A percentile compares a stretch with the other conserved stretches of the same genome.
These are phyloP conservation scores for Dendrophyllia cribrosa DNA, from an alignment of 64 coral and sea anemone genomes.

Conservation along the genomic window DNA sequence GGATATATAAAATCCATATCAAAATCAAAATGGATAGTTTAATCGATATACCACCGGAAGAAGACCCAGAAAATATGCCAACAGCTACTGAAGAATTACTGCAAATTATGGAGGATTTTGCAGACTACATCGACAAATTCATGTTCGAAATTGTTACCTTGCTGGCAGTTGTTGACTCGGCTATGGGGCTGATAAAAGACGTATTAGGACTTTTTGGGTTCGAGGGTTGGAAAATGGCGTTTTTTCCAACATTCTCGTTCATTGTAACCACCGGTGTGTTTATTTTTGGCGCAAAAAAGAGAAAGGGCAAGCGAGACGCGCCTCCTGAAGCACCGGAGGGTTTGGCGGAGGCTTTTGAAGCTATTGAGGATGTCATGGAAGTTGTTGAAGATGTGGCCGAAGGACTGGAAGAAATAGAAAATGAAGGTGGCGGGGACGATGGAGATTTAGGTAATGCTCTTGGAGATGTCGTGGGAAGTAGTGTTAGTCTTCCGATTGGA, in stretches of 20 bases:
- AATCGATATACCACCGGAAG: conserved; percentile 48
- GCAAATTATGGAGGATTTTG: conserved; percentile 91
- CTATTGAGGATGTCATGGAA: conserved; percentile 87
- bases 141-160: conserved; percentile 98
- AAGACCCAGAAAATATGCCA: conserved; percentile 65
- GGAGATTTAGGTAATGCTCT: conserved; percentile 49
- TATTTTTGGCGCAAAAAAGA: conserved; percentile 90
- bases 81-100: conserved; percentile 89
- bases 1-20: neutral
- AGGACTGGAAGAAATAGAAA: conserved; percentile 70
- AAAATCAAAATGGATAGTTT: conserved; percentile 67
- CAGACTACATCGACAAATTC: conserved; percentile 95
- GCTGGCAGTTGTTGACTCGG: conserved; percentile 87
- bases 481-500: conserved; percentile 16
- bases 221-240: conserved; percentile 92
- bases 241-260: conserved; percentile 93
- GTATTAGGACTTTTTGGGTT: conserved; percentile 86
- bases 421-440: conserved; percentile 3
- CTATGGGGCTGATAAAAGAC: conserved; percentile 94
- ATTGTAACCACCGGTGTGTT: conserved; percentile 89
- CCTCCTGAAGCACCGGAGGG: conserved; percentile 68
- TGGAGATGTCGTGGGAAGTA: conserved; percentile 36
- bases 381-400: conserved; percentile 92
- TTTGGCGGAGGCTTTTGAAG: conserved; percentile 81
- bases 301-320: conserved; percentile 82